These are phyloP conservation scores for Cyphomyrus plagiostoma DNA, from an alignment of 2,113 vertebrate genomes.

Conservation along the genomic window DNA sequence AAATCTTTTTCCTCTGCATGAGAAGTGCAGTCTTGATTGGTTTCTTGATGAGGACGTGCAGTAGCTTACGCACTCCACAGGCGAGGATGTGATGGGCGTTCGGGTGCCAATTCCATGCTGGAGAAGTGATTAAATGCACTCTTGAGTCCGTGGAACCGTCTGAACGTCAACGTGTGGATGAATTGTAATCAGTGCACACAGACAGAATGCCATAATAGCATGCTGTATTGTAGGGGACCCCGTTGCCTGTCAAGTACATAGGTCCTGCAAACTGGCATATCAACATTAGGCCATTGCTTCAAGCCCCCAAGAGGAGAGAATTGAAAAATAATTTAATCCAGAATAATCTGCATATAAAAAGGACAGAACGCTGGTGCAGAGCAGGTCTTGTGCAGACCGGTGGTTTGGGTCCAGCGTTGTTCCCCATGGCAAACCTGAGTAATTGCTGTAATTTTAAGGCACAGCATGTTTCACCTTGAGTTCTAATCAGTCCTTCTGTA, in stretches of 20 bases:
- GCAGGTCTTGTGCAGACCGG: background rate
- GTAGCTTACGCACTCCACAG: conserved; percentile 55
- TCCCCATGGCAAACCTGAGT: background rate
- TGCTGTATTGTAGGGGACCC: conserved; percentile 57
- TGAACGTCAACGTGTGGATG: conserved; percentile 65
- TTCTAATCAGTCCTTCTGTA: conserved; percentile 15
- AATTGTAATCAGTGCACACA: conserved; percentile 80
- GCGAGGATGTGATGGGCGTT: conserved; percentile 46
- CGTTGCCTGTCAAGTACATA: conserved; percentile 59
- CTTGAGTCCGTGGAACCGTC: conserved; percentile 71
- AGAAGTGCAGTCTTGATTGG: conserved; percentile 77
- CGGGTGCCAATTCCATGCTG: conserved; percentile 73
- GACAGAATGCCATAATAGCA: conserved; percentile 73
- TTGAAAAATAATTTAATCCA: conserved; percentile 49
- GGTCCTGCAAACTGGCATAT: conserved; percentile 37
- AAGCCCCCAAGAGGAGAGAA: conserved; percentile 26
- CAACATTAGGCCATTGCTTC: conserved; percentile 34
- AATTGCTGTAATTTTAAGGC: conserved; percentile 10
- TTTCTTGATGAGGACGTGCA: conserved; percentile 71
- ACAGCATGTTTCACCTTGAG: background rate
- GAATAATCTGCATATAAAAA: conserved; percentile 51
- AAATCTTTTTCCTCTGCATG: conserved; percentile 40
- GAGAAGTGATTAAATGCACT: conserved; percentile 86
- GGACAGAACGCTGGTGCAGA: conserved; percentile 21
- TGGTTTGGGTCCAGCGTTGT: background rate